A percentile compares a stretch with the other conserved stretches of the same genome.
Evolutionary conservation across 2,888 invertebrate genomes (phyloP).

Genomic region (Clanis bilineata): DNA sequence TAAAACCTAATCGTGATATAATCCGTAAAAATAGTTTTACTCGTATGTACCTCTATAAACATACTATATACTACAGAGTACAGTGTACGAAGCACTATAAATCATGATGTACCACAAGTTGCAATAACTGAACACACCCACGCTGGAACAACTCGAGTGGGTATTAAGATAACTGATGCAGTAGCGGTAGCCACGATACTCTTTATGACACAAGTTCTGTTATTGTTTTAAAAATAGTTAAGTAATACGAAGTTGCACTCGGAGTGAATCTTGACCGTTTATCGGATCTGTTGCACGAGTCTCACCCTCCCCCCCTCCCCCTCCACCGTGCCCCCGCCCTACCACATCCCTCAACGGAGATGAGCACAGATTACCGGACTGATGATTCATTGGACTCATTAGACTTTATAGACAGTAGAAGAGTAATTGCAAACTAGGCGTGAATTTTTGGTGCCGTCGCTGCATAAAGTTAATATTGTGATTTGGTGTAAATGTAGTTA

Average conservation of each 20-base stretch:
- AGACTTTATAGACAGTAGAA: neutral
- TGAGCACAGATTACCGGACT: neutral
- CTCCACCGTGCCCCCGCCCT: neutral
- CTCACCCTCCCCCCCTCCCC: neutral
- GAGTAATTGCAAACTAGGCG: neutral
- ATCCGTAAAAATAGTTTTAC: too few relatives aligned
- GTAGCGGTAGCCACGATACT: neutral
- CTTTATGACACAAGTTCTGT: neutral
- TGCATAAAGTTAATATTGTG: too few relatives aligned
- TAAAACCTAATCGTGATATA: too few relatives aligned
- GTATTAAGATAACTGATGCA: neutral
- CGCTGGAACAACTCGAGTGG: neutral
- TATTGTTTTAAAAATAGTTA: conserved; percentile 1
- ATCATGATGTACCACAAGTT: neutral
- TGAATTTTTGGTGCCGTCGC: too few relatives aligned
- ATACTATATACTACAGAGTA: too few relatives aligned
- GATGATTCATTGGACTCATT: neutral
- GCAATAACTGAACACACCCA: neutral
- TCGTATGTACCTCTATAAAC: too few relatives aligned
- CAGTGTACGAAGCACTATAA: neutral
- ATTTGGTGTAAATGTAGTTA: too few relatives aligned
- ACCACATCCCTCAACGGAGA: neutral
- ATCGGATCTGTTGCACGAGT: neutral
- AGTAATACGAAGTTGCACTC: neutral
- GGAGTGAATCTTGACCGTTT: neutral